Base-by-base conservation (phyloP, 2,113 vertebrate genomes). In the Coracopsis vasa region DNA sequence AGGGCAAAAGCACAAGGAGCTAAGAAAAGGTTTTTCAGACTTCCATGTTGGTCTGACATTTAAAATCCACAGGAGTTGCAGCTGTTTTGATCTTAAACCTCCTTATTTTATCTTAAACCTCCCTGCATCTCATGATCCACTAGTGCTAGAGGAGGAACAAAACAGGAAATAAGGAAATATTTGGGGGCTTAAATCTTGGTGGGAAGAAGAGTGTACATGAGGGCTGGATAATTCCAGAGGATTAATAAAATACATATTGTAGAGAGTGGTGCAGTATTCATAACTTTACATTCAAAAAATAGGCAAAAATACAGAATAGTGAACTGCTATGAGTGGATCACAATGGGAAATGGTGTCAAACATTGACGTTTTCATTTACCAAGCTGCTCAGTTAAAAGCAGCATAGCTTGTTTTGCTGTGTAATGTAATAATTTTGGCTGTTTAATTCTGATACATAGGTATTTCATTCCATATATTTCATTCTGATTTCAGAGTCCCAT, bases 21-120 rank as follows among this genome's bases (percentile, higher is more conserved):
- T 73, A 16, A 96, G 93, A 96, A 96, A 96, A 95, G 97, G 95
- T 91, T 97, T 96, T 95, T 94, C 77, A 88, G 42, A 5, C 75
- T 96, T 88, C 90, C 65, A 1, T 24, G 45, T 95, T 94, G 95
- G 88, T 53, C 93, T 98, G 98, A 97, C 98, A 98, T 98, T 98
- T 97, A 97, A 95, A 92, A 97, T 95, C 98, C 19, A 44, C 97
- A 78, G 97, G 97, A 92, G 92, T 7, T 19, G 97, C 54, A 66
- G 9, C 94, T 66, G 92, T 95, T 97, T 90, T 95, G 92, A 95
- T 97, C 97, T 95, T 92, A 97, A 93, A 95, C 95, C 95, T 97
- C 95, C 79, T 96, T 92, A 42, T 82, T 97, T 97, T 97, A 91
- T 24, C 33, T 58, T 58, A 54, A 94, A 83, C 94, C 47, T 92